These are phyloP conservation scores for Vanessa cardui DNA, from an alignment of 2,888 invertebrate genomes.

Conservation along the genomic window DNA sequence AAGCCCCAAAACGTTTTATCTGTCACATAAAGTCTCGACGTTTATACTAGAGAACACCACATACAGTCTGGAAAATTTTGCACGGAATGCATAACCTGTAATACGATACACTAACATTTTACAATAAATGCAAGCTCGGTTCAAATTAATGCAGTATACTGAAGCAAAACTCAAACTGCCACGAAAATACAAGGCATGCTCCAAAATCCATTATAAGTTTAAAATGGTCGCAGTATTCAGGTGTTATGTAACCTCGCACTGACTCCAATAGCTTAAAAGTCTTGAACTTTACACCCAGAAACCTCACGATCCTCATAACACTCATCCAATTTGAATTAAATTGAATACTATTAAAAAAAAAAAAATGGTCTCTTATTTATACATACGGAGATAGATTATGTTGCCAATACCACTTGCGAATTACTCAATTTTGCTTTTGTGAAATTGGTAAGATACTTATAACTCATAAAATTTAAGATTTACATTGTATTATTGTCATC, in stretches of 20 bases:
- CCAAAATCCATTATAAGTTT: conserved; percentile 35
- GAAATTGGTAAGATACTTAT: too few species aligned
- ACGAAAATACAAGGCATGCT: conserved; percentile 19
- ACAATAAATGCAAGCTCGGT: conserved; percentile 16
- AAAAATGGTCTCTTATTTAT: too few species aligned
- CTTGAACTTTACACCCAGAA: background rate
- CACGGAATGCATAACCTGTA: background rate
- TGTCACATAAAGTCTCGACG: background rate
- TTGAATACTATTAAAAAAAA: too few species aligned
- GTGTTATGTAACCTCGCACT: conserved; percentile 7
- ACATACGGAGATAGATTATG: too few species aligned
- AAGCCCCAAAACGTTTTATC: background rate
- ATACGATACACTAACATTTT: conserved; percentile 13
- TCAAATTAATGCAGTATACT: conserved; percentile 8
- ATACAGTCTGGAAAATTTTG: background rate
- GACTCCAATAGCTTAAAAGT: background rate
- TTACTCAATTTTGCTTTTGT: too few species aligned
- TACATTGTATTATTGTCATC: too few species aligned
- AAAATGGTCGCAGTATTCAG: conserved; percentile 21
- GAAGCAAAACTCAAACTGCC: conserved; percentile 16
- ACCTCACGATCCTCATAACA: background rate
- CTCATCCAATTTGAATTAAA: background rate
- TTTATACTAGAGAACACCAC: background rate
- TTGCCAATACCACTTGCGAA: too few species aligned
- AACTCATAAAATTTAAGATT: too few species aligned